A percentile compares a stretch with the other conserved stretches of the same genome.
phyloP scores from a whole-genome alignment of 2,888 invertebrate genomes.

The Hedya salicella region DNA sequence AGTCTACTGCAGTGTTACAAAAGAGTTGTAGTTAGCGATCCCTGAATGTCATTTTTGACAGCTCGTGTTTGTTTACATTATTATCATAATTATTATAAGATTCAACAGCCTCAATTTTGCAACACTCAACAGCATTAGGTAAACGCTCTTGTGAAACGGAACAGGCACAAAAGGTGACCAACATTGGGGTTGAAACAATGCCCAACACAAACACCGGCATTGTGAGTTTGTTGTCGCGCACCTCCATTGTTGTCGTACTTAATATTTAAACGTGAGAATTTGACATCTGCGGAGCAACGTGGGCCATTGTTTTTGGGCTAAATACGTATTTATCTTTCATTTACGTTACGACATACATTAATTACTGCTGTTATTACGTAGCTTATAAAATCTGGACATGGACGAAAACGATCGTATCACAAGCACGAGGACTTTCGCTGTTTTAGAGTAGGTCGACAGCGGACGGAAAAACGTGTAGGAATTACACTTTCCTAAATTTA shows the following conservation, averaged over 20 bases:
- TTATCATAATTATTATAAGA: no score
- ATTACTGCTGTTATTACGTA: background rate
- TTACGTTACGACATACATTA: background rate
- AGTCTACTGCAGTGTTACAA: no score
- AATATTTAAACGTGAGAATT: constrained; percentile 2
- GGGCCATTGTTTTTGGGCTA: background rate
- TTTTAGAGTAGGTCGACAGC: no score
- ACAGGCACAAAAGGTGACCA: constrained; percentile 2
- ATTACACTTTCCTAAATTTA: no score
- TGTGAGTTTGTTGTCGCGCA: background rate
- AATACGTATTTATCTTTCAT: background rate
- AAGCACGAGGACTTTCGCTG: background rate
- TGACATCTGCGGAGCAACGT: background rate
- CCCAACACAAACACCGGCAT: background rate
- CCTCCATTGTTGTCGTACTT: background rate
- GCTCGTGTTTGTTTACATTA: no score
- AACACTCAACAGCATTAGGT: no score
- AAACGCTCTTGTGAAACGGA: background rate
- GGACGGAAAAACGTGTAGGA: no score
- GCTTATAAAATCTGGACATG: background rate
- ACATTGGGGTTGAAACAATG: background rate
- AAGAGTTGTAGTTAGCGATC: no score
- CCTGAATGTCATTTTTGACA: no score
- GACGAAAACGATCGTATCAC: background rate
- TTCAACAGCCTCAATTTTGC: no score